A percentile compares a stretch with the other conserved stretches of the same genome.
Conservation (phyloP, 2,797 vertebrate species). For the Coreius guichenoti region DNA sequence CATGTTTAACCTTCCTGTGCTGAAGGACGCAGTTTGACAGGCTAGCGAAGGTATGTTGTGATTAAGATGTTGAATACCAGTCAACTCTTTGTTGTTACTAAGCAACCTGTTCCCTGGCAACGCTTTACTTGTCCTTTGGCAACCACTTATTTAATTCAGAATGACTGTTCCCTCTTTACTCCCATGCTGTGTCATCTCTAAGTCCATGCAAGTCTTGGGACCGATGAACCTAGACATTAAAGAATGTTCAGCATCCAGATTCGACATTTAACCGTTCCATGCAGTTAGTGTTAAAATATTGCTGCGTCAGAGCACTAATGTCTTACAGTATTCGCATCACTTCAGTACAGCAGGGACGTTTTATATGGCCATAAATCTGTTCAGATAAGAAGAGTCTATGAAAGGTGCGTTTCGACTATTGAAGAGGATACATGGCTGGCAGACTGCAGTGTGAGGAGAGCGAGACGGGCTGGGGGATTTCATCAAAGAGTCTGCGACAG, state of each 20-base stretch:
- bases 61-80: slow-evolving; percentile 42
- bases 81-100: slow-evolving; percentile 52
- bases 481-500: slow-evolving; percentile 52
- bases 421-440: slow-evolving; percentile 6
- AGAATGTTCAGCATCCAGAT: slow-evolving; percentile 15
- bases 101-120: slow-evolving; percentile 53
- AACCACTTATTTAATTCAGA: slow-evolving; percentile 46
- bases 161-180: slow-evolving; percentile 35
- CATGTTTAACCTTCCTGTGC: slow-evolving; percentile 24
- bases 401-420: slow-evolving; percentile 50
- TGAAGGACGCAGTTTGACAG: slow-evolving; percentile 29
- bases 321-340: slow-evolving; percentile 24
- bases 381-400: slow-evolving; percentile 45
- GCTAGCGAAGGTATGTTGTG: slow-evolving; percentile 38
- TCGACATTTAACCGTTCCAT: slow-evolving; percentile 32
- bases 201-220: slow-evolving; percentile 2
- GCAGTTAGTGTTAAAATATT: slow-evolving; percentile 31
- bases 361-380: slow-evolving; percentile 39
- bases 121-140: slow-evolving; percentile 46
- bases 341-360: neutral
- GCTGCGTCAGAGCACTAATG: slow-evolving; percentile 40
- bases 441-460: slow-evolving; percentile 30
- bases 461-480: slow-evolving; percentile 28
- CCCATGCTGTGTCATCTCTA: slow-evolving; percentile 21
- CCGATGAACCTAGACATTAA: neutral